A percentile compares a stretch with the other conserved stretches of the same genome.
Conservation (phyloP, 1,140 invertebrate species). For the Cataglyphis hispanica region DNA sequence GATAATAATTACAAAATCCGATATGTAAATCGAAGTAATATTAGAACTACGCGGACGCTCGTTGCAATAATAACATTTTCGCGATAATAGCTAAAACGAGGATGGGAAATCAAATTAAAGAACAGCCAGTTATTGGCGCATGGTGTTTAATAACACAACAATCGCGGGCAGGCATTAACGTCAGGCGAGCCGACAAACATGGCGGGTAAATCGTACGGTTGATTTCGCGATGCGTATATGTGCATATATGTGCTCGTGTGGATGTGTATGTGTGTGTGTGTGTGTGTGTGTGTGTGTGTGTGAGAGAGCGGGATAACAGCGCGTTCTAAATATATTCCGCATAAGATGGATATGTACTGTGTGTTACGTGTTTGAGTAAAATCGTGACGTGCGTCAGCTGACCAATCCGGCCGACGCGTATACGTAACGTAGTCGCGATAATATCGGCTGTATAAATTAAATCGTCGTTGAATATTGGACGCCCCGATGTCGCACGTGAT, state of each 20-base stretch:
- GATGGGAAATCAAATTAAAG: slow-evolving; percentile 25
- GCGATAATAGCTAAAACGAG: not conserved
- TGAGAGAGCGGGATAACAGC: slow-evolving; percentile 19
- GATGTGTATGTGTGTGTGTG: not conserved
- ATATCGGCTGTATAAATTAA: slow-evolving; percentile 27
- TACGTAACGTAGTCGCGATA: slow-evolving; percentile 14
- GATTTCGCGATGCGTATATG: not conserved
- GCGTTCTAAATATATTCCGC: slow-evolving; percentile 46
- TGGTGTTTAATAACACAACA: slow-evolving; percentile 45
- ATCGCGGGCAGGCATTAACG: slow-evolving; percentile 21
- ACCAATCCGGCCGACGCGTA: slow-evolving; percentile 14
- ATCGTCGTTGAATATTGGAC: slow-evolving; percentile 24
- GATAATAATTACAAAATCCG: slow-evolving; percentile 10
- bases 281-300: not conserved
- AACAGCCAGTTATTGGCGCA: slow-evolving; percentile 29
- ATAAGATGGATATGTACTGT: slow-evolving; percentile 41
- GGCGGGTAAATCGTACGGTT: slow-evolving; percentile 5
- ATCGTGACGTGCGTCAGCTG: slow-evolving; percentile 43
- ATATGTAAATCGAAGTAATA: slow-evolving; percentile 9
- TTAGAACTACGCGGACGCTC: not conserved
- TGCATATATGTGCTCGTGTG: too few species aligned
- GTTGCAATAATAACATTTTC: slow-evolving; percentile 18
- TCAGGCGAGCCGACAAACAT: slow-evolving; percentile 11
- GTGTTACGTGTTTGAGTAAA: slow-evolving; percentile 5
- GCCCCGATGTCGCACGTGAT: not conserved